Evolutionary conservation across 2,888 invertebrate genomes (phyloP), one percentile per base, ranked within the genome.

Genomic region (Drosophila mayaguana): DNA sequence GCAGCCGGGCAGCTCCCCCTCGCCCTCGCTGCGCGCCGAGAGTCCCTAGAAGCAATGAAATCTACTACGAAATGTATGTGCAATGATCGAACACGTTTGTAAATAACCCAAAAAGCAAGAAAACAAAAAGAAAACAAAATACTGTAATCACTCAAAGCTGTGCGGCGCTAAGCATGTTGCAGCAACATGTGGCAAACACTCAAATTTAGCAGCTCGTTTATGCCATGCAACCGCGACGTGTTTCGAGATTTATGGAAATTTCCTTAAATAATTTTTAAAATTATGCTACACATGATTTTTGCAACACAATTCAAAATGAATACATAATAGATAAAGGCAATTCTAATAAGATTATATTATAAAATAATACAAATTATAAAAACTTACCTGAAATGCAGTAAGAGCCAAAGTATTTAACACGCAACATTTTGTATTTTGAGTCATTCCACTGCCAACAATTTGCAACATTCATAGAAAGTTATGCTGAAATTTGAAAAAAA

Each of bases 1-100:
- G 59, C 87, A 90, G 57, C 57, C 75, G 38, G 59, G 66, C 28
- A 72, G 89, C 77, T 70, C 91, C 78, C 90, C 91, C 46, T 89
- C 90, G 54, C 69, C 87, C 40, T 81, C 89, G 8, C 60, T 72
- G 56, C 61, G 88, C 3, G 85, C 83, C 22, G 89, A 84, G 14
- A 89, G 88, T 46, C 84, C 84, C 63, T 84, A 88, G 9, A 18
- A 20, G 16, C 11, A 28, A 53, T 45, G 22, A 34, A 22, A 59
- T 43, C 54, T 64, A 55, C n/a, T 42, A 28, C 38, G 80, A 79
- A 87, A 89, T 81, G 65, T 87, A 89, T 87, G 84, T 84, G 84
- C 84, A 84, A 84, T 84, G 87, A 66, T 78, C 70, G 67, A 70
- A 72, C 59, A 66, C 62, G 59, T 87, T 73, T 84, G 84, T 84